These are phyloP conservation scores for Noctua janthe DNA, from an alignment of 2,888 invertebrate species.

Conservation along the genomic window DNA sequence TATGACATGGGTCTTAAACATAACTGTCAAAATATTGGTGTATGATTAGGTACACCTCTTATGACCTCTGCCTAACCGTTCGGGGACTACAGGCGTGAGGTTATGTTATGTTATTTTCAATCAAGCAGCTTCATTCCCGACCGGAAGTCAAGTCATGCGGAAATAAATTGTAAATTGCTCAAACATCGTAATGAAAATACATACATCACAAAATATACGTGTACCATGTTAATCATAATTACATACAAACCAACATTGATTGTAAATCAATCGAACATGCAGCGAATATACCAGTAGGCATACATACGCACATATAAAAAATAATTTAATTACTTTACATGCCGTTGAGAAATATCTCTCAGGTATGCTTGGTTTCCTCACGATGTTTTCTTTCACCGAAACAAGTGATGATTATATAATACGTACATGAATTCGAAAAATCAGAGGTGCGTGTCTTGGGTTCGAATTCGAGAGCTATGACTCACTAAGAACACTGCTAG, in stretches of 20 bases:
- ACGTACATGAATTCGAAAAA: too few species aligned
- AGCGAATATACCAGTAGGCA: too few species aligned
- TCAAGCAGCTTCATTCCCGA: slow-evolving; percentile 5
- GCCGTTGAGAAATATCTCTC: too few species aligned
- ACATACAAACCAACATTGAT: background rate
- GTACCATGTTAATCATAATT: background rate
- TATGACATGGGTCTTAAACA: background rate
- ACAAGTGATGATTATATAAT: too few species aligned
- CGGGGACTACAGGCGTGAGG: too few species aligned
- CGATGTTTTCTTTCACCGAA: too few species aligned
- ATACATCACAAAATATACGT: background rate
- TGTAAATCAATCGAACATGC: background rate
- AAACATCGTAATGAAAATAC: slow-evolving; percentile 7
- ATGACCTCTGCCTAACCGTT: too few species aligned
- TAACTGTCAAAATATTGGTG: background rate
- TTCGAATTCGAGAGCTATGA: too few species aligned
- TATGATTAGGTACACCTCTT: background rate
- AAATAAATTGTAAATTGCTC: slow-evolving; percentile 19
- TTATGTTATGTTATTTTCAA: slow-evolving; percentile 3
- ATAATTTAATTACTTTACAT: background rate
- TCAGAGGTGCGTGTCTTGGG: too few species aligned
- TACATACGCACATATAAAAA: too few species aligned
- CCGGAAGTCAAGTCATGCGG: background rate
- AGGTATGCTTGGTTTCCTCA: too few species aligned
- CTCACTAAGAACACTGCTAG: too few species aligned